These are phyloP conservation scores for Syngnathus scovelli DNA, from an alignment of 2,113 vertebrate genomes.

Conservation along the genomic window DNA sequence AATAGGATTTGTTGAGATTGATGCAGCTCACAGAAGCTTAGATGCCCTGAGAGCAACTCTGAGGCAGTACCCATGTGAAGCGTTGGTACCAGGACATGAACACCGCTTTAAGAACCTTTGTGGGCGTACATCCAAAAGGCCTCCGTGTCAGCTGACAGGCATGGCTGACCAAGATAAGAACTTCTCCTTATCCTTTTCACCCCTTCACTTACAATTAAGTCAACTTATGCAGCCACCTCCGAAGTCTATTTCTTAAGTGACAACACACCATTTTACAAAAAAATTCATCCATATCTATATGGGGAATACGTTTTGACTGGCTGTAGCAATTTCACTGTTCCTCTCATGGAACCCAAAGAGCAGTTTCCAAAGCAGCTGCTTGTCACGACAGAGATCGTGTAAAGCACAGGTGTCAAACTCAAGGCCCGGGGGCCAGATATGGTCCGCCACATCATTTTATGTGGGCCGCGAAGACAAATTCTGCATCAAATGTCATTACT, in stretches of 20 bases:
- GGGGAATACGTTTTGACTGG: not conserved
- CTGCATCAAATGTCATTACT: no score
- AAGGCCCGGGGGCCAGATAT: no score
- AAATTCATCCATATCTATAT: not conserved
- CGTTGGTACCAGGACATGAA: slow-evolving; percentile 1
- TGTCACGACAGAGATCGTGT: not conserved
- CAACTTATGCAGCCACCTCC: slow-evolving; percentile 21
- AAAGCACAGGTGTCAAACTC: no score
- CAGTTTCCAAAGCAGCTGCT: not conserved
- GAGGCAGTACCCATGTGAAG: slow-evolving; percentile 10
- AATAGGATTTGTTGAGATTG: slow-evolving; percentile 16
- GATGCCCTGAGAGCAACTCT: slow-evolving; percentile 9
- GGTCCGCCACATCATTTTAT: no score
- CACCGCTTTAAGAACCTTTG: slow-evolving; percentile 12
- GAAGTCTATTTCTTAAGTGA: slow-evolving; percentile 29
- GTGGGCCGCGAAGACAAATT: no score
- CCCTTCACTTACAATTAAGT: slow-evolving; percentile 15
- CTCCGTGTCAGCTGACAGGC: slow-evolving; percentile 32
- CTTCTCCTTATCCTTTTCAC: slow-evolving; percentile 36
- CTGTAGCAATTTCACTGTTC: not conserved
- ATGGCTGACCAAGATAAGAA: slow-evolving; percentile 54
- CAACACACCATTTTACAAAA: slow-evolving; percentile 19
- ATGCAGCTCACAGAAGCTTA: slow-evolving; percentile 3
- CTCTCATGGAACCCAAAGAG: not conserved
- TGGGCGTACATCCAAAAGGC: not conserved